Conservation (phyloP, 2,888 invertebrate species). For the Pristionchus japonicus region DNA sequence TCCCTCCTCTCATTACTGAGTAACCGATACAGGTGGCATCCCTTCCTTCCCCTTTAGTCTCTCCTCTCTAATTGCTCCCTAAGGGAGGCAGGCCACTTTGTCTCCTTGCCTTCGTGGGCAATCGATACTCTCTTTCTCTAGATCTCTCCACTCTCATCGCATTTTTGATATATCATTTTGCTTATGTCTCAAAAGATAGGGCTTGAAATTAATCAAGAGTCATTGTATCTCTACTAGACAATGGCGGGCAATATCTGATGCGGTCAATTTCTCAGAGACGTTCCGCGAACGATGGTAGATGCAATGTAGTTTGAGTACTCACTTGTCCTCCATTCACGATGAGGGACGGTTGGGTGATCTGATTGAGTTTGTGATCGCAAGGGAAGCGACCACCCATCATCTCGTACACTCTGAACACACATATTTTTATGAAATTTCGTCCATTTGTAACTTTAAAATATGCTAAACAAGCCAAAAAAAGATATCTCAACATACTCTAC, state of each 20-base stretch:
- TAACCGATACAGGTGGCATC: neutral
- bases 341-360: slow-evolving; percentile 41
- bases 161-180: neutral
- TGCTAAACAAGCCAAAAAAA: neutral
- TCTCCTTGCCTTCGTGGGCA: neutral
- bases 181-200: neutral
- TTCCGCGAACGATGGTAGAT: no score
- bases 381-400: slow-evolving; percentile 47
- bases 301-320: no score
- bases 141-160: neutral
- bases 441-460: neutral
- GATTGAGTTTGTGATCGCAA: slow-evolving; percentile 23
- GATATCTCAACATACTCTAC: slow-evolving; percentile 58
- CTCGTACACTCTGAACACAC: slow-evolving; percentile 44
- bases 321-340: slow-evolving; percentile 39
- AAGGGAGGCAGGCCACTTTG: neutral
- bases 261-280: no score
- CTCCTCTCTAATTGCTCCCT: neutral
- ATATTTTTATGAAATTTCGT: no score
- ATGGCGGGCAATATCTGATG: no score
- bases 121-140: neutral
- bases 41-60: neutral
- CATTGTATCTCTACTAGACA: no score
- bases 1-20: neutral
- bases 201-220: no score